Conservation (phyloP, 2,797 vertebrate species). For the Rachycentron canadum region DNA sequence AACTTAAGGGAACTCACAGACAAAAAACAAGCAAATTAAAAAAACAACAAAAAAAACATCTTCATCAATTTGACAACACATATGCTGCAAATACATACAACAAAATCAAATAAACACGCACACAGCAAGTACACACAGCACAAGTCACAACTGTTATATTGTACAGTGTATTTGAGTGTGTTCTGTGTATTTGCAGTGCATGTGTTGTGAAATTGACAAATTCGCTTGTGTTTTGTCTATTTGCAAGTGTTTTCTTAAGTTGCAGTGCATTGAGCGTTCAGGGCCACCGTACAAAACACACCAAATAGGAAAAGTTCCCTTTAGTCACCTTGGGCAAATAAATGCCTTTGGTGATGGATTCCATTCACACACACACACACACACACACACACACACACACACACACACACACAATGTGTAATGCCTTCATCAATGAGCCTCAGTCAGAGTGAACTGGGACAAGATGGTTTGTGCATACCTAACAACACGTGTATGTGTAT, state of each 20-base stretch:
- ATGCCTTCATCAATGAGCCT: constrained; percentile 62
- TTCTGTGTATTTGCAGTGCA: no score
- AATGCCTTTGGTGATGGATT: constrained; percentile 21
- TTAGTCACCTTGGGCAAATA: constrained; percentile 35
- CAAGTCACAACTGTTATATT: not conserved
- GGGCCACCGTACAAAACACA: not conserved
- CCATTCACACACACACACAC: no score
- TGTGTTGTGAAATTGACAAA: no score
- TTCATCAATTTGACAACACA: not conserved
- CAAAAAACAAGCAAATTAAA: not conserved
- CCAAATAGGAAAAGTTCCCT: constrained; percentile 8
- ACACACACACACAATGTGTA: constrained; percentile 23
- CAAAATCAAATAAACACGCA: not conserved
- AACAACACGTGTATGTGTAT: constrained; percentile 45
- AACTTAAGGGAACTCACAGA: not conserved
- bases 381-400: constrained; percentile 7
- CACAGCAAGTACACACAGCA: not conserved
- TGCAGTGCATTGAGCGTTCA: not conserved
- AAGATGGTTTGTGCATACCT: constrained; percentile 69
- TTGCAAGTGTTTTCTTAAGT: no score
- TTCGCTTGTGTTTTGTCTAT: no score
- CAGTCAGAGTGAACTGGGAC: constrained; percentile 54
- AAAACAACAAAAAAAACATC: no score
- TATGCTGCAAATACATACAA: no score
- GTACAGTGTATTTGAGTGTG: no score